Percentiles rank a stretch among this genome's conserved stretches.
Evolutionary conservation across 2,113 vertebrate species (phyloP).

Genomic region (Oryzias celebensis): DNA sequence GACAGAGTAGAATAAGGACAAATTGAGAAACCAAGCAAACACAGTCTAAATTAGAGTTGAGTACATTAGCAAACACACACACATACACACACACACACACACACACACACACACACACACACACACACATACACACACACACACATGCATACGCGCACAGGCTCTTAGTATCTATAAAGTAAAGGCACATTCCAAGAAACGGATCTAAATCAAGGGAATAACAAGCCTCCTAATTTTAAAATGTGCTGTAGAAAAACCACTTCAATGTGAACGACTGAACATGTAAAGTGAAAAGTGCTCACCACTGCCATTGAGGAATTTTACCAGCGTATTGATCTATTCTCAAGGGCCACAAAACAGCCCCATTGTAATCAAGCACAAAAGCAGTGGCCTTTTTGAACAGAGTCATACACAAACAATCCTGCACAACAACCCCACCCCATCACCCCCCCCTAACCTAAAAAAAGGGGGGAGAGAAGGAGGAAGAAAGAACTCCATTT

Average conservation of each 20-base stretch:
- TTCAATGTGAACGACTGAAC: slow-evolving; percentile 53
- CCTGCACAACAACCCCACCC: slow-evolving; percentile 24
- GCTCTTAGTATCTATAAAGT: too few species aligned
- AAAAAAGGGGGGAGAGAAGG: slow-evolving; percentile 33
- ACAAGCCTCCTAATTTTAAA: slow-evolving; percentile 37
- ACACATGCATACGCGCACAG: too few species aligned
- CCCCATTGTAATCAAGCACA: slow-evolving; percentile 69
- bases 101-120: too few species aligned
- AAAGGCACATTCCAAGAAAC: neutral
- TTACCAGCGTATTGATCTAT: slow-evolving; percentile 72
- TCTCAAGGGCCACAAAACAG: slow-evolving; percentile 66
- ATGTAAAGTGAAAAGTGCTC: slow-evolving; percentile 67
- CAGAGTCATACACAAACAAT: slow-evolving; percentile 46
- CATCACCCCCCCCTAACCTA: slow-evolving; percentile 25
- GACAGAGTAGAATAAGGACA: too few species aligned
- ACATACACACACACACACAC: too few species aligned
- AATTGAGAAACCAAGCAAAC: too few species aligned
- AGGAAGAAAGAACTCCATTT: slow-evolving; percentile 55
- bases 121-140: too few species aligned
- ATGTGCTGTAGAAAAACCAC: slow-evolving; percentile 52
- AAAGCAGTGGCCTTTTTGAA: slow-evolving; percentile 72
- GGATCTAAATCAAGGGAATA: slow-evolving; percentile 22
- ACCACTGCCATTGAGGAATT: slow-evolving; percentile 58
- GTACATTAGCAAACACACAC: too few species aligned
- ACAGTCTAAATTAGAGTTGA: too few species aligned